phyloP scores from a whole-genome alignment of 2,113 vertebrate genomes.

The Abramis brama region DNA sequence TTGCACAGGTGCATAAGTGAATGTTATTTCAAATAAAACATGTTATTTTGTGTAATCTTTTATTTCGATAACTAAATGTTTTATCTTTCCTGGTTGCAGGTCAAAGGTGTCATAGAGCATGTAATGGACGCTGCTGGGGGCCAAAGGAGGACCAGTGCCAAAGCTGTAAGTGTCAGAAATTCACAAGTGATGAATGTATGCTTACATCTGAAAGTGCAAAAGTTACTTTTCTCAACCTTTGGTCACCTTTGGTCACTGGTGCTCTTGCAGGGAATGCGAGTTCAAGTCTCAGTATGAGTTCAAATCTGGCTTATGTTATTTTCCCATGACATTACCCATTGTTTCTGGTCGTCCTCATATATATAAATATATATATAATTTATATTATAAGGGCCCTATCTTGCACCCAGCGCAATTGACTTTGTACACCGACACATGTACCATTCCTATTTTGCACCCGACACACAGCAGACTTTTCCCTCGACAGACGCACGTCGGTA shows the following conservation, averaged over 20 bases:
- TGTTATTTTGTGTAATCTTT: background rate
- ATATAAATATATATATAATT: too few relatives aligned
- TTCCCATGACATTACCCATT: too few relatives aligned
- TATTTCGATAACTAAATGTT: background rate
- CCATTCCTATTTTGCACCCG: too few relatives aligned
- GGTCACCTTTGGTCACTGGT: background rate
- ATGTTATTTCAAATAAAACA: background rate
- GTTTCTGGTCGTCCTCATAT: too few relatives aligned
- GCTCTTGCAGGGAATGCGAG: background rate
- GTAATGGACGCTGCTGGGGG: constrained; percentile 95
- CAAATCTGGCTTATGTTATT: background rate
- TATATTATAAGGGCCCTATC: too few relatives aligned
- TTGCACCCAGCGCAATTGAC: too few relatives aligned
- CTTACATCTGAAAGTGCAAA: background rate
- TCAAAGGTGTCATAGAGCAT: constrained; percentile 92
- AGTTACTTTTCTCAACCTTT: background rate
- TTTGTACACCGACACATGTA: too few relatives aligned
- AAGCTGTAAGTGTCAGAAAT: constrained; percentile 84
- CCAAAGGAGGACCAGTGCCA: constrained; percentile 92
- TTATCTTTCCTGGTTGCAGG: constrained; percentile 71
- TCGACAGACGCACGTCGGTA: too few relatives aligned
- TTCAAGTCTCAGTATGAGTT: background rate
- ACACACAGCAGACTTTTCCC: too few relatives aligned
- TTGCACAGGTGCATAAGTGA: background rate
- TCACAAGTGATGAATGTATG: background rate